These are phyloP conservation scores for Lepilemur ruficaudatus DNA, from an alignment of 2,797 vertebrate genomes.

Conservation along the genomic window DNA sequence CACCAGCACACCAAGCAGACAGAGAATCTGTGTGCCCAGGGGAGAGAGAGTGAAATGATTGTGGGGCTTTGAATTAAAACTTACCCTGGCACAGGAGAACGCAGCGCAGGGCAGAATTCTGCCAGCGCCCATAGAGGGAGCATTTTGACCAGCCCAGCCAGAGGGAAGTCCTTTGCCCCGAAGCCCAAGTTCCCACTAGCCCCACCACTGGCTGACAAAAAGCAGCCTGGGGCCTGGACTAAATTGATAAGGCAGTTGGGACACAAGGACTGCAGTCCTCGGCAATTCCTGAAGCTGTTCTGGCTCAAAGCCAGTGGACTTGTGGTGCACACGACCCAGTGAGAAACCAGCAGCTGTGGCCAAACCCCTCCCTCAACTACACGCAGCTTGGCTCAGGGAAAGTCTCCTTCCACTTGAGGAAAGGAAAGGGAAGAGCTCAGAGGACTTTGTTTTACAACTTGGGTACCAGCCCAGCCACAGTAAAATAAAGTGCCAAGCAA, in stretches of 20 bases:
- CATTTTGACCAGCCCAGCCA: neutral
- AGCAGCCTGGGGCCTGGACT: neutral
- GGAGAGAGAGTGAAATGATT: neutral
- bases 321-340: neutral
- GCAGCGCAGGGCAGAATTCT: neutral
- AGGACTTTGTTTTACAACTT: too few relatives aligned
- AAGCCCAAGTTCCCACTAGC: neutral
- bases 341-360: neutral
- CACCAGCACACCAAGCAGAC: neutral
- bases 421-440: too few relatives aligned
- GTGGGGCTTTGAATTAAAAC: neutral
- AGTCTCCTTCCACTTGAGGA: too few relatives aligned
- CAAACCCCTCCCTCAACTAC: too few relatives aligned
- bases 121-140: neutral
- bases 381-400: too few relatives aligned
- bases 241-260: neutral
- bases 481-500: too few relatives aligned
- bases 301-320: neutral
- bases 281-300: neutral
- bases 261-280: neutral
- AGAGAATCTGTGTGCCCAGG: neutral
- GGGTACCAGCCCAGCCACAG: too few relatives aligned
- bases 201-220: neutral
- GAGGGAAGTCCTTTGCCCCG: neutral
- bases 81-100: neutral